Conservation (phyloP, 1,140 invertebrate species). For the Drosophila simulans region DNA sequence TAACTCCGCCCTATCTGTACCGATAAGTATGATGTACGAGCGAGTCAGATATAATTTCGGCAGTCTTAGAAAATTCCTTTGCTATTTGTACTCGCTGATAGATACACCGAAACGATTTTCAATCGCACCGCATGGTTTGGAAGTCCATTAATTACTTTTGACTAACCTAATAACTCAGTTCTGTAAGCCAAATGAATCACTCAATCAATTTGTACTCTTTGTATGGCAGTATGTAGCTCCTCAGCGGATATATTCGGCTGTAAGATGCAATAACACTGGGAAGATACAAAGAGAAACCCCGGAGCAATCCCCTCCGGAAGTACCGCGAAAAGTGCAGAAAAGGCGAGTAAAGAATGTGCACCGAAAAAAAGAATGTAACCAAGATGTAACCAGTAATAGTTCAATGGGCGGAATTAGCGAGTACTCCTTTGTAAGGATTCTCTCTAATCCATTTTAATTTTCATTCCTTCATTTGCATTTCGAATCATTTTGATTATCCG, state of each 20-base stretch:
- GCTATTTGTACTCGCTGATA: conserved; percentile 29
- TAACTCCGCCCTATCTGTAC: conserved; percentile 17
- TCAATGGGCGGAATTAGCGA: too few species aligned
- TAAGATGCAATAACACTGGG: conserved; percentile 1
- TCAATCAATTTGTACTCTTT: conserved; percentile 22
- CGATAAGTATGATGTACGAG: conserved; percentile 53
- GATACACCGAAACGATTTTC: conserved; percentile 1
- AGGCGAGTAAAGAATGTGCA: conserved; percentile 42
- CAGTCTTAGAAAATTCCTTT: conserved; percentile 18
- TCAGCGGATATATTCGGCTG: not conserved
- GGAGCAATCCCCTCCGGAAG: conserved; percentile 54
- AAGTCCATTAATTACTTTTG: conserved; percentile 35
- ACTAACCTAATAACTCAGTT: conserved; percentile 37
- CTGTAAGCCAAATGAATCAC: conserved; percentile 27
- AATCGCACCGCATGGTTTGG: conserved; percentile 15
- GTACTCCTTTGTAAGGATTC: too few species aligned
- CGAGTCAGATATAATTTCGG: conserved; percentile 32
- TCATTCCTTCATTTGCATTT: too few species aligned
- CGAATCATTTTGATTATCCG: too few species aligned
- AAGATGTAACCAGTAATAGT: too few species aligned
- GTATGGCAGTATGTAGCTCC: not conserved
- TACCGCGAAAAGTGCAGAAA: conserved; percentile 36
- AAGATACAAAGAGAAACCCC: conserved; percentile 16
- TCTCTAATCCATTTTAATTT: too few species aligned
- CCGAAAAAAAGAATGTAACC: not conserved